A percentile compares a stretch with the other conserved stretches of the same genome.
phyloP scores from a whole-genome alignment of 2,888 invertebrate species.

The Quadroppia sp. region DNA sequence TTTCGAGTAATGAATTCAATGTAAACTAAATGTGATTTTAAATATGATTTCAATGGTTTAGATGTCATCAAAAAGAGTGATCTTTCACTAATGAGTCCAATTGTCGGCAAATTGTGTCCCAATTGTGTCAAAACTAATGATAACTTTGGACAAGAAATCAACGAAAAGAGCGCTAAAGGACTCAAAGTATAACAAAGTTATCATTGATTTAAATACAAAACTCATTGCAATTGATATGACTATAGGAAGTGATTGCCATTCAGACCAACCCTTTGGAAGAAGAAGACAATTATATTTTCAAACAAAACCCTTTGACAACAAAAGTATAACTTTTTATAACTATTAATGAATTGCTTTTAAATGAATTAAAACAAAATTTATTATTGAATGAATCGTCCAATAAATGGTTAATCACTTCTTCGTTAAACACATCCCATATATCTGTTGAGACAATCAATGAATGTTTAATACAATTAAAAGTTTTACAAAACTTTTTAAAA shows the following conservation, averaged over 20 bases:
- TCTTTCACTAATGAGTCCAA: background rate
- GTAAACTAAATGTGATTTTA: background rate
- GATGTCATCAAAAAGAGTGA: background rate
- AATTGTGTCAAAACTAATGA: background rate
- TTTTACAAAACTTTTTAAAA: no score
- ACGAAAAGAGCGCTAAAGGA: background rate
- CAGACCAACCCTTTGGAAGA: background rate
- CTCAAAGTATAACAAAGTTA: no score
- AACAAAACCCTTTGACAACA: no score
- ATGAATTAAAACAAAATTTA: no score
- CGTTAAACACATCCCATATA: no score
- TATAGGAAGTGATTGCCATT: background rate
- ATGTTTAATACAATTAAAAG: no score
- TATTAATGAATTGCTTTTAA: no score
- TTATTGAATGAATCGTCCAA: no score
- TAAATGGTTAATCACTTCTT: no score
- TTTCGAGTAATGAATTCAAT: background rate
- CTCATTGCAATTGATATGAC: background rate
- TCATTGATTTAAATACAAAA: background rate
- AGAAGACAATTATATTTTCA: no score
- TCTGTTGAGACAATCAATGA: no score
- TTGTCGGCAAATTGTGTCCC: background rate
- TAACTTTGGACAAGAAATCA: no score
- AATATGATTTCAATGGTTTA: background rate
- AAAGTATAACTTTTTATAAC: background rate